Base-by-base conservation (phyloP, 2,888 invertebrate species). In the Mesorhabditis sp. region DNA sequence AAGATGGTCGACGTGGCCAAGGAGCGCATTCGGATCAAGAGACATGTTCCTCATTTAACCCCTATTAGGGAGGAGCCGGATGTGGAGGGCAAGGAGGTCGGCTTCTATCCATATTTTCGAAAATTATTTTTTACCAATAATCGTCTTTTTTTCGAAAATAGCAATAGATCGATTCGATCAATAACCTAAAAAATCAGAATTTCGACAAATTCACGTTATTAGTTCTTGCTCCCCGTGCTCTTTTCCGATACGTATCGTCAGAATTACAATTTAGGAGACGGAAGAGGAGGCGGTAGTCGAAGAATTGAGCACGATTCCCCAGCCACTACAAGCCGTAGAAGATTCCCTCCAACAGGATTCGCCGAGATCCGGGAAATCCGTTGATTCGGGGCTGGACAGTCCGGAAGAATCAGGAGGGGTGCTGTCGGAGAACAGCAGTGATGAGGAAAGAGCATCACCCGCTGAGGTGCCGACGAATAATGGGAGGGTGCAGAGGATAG, bases 1-100 rank as follows among this genome's bases (percentile, higher is more conserved):
- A 62, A 73, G 65, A 75, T 76, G 64, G 71, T 77, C 1, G 74
- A 76, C 66, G 62, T 69, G 7, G 74, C 77, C 3, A 71, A 70
- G 58, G 58, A 50, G 64, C 69, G 78, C 28, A 76, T 78, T 65
- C 67, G 69, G 6, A 62, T 70, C 67, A 73, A 71, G 13, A 62
- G 70, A 45, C 80, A 78, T 68, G 43, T 75, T 13, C 72, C 72
- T 7, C 65, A 70, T n/a, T 43, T 76, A 43, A n/a, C 63, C 10
- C n/a, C 72, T 3, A 76, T 76, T n/a, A 65, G 68, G 3, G 74
- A 74, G 62, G 74, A 74, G 62, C 42, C 67, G 50, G n/a, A 45
- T 45, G 45, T 66, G 45, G 66, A 28, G 28, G 28, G 28, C 28
- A 28, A 28, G 28, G 28, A 28, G 28, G 28, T 28, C 28, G 2